These are phyloP conservation scores for Hyphantria cunea DNA, from an alignment of 1,140 invertebrate genomes.

Conservation along the genomic window DNA sequence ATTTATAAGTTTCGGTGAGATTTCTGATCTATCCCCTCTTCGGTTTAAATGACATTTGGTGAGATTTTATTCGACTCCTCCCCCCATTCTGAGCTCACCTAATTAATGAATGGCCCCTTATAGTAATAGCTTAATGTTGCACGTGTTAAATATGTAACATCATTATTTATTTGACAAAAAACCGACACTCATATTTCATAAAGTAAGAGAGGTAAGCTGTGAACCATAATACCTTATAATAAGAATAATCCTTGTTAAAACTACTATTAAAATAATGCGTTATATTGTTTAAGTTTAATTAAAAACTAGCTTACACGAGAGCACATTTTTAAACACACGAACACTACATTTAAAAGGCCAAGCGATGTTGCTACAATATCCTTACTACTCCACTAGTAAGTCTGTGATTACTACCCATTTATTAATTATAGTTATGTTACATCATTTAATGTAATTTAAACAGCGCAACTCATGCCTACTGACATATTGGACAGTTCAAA, in stretches of 20 bases:
- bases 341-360: constrained; percentile 78
- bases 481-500: constrained; percentile 20
- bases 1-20: too few relatives aligned
- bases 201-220: constrained; percentile 71
- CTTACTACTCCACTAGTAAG: constrained; percentile 54
- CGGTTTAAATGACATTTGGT: too few relatives aligned
- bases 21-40: too few relatives aligned
- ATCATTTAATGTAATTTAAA: constrained; percentile 24
- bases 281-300: constrained; percentile 58
- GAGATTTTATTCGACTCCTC: too few relatives aligned
- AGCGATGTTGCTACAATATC: constrained; percentile 79
- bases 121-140: too few relatives aligned
- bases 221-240: constrained; percentile 66
- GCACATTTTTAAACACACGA: constrained; percentile 66
- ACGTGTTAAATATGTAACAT: too few relatives aligned
- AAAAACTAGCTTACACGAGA: constrained; percentile 51
- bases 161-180: constrained; percentile 77
- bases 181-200: constrained; percentile 79
- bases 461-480: constrained; percentile 18
- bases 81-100: too few relatives aligned
- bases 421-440: constrained; percentile 40
- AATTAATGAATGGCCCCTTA: too few relatives aligned
- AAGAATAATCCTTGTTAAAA: constrained; percentile 49
- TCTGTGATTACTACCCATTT: constrained; percentile 53
- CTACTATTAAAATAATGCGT: constrained; percentile 57